phyloP scores from a whole-genome alignment of 2,888 invertebrate genomes.

The Rhaphigaster nebulosa region DNA sequence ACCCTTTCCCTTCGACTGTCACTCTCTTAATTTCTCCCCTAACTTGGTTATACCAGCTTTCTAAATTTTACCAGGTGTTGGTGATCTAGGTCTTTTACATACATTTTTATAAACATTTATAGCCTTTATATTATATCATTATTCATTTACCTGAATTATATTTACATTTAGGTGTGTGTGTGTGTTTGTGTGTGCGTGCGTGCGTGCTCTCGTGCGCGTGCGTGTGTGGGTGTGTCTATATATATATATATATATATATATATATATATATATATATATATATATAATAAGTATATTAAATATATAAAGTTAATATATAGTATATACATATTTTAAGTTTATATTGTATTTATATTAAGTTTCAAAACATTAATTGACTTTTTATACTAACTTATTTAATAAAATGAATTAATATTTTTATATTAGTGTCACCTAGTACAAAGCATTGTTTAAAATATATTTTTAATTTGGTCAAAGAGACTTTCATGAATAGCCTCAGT shows the following conservation, averaged over 20 bases:
- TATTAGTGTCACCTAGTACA: background rate
- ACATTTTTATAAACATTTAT: background rate
- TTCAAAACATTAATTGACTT: background rate
- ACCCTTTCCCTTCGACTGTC: constrained; percentile 24
- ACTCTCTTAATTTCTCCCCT: constrained; percentile 34
- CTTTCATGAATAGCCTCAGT: background rate
- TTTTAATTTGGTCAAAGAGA: background rate
- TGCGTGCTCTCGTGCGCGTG: too few species aligned
- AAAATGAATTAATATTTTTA: background rate
- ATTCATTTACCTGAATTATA: background rate
- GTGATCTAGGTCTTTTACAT: background rate
- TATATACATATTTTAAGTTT: too few species aligned
- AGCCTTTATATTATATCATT: background rate
- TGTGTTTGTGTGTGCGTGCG: too few species aligned
- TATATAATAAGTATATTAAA: too few species aligned
- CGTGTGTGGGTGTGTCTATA: too few species aligned
- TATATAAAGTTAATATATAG: too few species aligned
- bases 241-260: too few species aligned
- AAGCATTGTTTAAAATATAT: background rate
- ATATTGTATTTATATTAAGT: too few species aligned
- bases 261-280: too few species aligned
- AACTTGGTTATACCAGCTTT: constrained; percentile 42
- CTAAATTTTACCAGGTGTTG: background rate
- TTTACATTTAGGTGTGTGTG: too few species aligned
- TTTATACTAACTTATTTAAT: background rate